phyloP scores from a whole-genome alignment of 2,113 vertebrate genomes.

The Syngnathus scovelli region DNA sequence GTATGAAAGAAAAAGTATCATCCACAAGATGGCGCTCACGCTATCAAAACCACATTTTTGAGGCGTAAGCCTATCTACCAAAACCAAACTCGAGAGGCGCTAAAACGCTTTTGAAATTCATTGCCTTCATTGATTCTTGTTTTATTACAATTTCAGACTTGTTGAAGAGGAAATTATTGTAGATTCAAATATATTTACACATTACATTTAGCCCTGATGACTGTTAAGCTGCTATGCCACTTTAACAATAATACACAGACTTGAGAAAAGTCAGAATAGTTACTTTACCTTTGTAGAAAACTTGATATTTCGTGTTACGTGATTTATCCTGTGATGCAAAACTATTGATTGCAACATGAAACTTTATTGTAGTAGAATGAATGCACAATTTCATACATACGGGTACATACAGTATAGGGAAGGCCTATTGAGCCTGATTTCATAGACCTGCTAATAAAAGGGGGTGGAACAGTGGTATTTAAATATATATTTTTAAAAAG shows the following conservation, averaged over 20 bases:
- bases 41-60: neutral
- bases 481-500: constrained; percentile 39
- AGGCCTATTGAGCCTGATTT: constrained; percentile 32
- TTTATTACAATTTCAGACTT: too few relatives aligned
- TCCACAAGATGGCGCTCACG: neutral
- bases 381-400: constrained; percentile 62
- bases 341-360: constrained; percentile 53
- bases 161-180: too few relatives aligned
- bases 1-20: too few relatives aligned
- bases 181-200: too few relatives aligned
- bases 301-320: neutral
- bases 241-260: neutral
- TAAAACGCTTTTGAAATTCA: too few relatives aligned
- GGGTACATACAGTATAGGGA: constrained; percentile 58
- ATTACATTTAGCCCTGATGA: neutral
- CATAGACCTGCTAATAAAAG: constrained; percentile 44
- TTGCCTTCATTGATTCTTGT: too few relatives aligned
- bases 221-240: neutral
- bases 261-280: neutral
- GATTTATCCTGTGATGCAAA: neutral
- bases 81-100: too few relatives aligned
- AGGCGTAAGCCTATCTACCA: too few relatives aligned
- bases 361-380: constrained; percentile 66
- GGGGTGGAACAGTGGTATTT: constrained; percentile 42
- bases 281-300: neutral